These are phyloP conservation scores for Peucedramus taeniatus DNA, from an alignment of 2,113 vertebrate species.

Conservation along the genomic window DNA sequence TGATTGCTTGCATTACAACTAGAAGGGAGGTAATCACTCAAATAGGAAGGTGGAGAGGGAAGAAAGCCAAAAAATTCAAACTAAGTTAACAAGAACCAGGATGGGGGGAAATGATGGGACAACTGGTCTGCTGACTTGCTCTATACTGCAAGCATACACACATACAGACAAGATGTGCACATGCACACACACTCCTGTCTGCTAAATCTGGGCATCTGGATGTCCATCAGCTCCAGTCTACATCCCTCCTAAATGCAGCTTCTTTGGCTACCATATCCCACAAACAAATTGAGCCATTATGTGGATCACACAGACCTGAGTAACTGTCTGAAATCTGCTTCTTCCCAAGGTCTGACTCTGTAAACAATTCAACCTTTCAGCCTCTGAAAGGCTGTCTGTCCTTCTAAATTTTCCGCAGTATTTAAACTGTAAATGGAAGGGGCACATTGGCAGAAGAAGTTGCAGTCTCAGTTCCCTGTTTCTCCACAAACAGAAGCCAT, in stretches of 20 bases:
- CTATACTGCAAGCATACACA: not conserved
- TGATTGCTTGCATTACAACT: not conserved
- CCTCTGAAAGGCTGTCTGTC: not conserved
- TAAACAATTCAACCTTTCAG: not conserved
- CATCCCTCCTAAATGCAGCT: not conserved
- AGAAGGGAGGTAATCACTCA: not conserved
- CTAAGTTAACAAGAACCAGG: not conserved
- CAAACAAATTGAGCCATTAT: not conserved
- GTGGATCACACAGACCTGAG: not conserved
- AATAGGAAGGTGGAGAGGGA: not conserved
- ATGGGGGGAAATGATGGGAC: not conserved
- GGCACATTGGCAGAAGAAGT: not conserved
- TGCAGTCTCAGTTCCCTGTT: not conserved
- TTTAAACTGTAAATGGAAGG: not conserved
- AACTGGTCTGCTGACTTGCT: not conserved
- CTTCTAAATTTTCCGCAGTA: not conserved
- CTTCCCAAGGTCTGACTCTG: not conserved
- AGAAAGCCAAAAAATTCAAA: not conserved
- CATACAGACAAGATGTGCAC: not conserved
- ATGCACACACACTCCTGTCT: not conserved
- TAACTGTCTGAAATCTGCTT: not conserved
- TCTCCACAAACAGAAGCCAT: not conserved
- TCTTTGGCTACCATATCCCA: not conserved
- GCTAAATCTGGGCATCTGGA: not conserved
- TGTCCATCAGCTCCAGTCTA: not conserved